Evolutionary conservation across 2,113 vertebrate genomes (phyloP).

Genomic region (Eubucco bourcierii): DNA sequence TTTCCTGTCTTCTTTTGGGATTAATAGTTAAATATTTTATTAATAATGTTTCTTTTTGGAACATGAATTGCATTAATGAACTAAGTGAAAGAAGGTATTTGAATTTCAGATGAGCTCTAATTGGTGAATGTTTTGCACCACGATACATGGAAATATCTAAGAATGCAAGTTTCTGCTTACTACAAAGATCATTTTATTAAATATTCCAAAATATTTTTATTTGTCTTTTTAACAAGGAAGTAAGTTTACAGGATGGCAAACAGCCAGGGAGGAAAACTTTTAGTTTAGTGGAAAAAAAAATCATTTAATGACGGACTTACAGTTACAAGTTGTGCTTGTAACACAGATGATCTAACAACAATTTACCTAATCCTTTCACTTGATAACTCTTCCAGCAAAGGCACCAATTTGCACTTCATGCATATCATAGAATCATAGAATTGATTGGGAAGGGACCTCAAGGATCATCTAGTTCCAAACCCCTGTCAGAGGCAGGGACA

Average conservation of each 20-base stretch:
- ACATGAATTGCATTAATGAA: slow-evolving; percentile 1
- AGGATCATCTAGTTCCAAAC: too few species aligned
- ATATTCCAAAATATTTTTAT: neutral
- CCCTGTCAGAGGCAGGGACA: too few species aligned
- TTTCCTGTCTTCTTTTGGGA: neutral
- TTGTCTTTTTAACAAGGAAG: neutral
- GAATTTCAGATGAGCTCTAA: slow-evolving; percentile 45
- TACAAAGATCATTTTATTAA: neutral
- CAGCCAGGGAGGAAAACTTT: neutral
- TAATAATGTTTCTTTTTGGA: slow-evolving; percentile 3
- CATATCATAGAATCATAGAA: neutral
- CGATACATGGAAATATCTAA: neutral
- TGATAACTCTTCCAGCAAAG: slow-evolving; percentile 6
- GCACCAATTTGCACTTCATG: neutral
- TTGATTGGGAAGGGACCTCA: too few species aligned
- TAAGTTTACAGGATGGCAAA: neutral
- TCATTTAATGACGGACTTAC: neutral
- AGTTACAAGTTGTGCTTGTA: neutral
- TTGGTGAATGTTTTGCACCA: slow-evolving; percentile 11
- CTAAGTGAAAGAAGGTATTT: neutral
- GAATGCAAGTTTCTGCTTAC: neutral
- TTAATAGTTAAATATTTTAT: slow-evolving; percentile 5
- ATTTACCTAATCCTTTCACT: slow-evolving; percentile 2
- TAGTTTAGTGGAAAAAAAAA: slow-evolving; percentile 27
- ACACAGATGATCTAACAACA: neutral